These are phyloP conservation scores for Hemichromis elongatus DNA, from an alignment of 2,113 vertebrate genomes.

Conservation along the genomic window DNA sequence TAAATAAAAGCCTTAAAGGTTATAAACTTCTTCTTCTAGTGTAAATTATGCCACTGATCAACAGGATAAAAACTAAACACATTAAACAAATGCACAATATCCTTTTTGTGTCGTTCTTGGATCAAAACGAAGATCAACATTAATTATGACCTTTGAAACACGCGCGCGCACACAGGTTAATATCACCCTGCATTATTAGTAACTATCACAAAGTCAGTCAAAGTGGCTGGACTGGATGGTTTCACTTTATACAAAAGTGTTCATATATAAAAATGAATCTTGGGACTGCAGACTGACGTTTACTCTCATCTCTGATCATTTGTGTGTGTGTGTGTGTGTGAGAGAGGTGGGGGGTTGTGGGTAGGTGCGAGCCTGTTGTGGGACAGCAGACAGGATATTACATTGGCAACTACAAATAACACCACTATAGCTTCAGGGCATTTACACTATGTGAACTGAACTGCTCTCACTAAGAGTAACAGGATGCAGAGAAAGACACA, in stretches of 20 bases:
- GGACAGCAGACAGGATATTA: slow-evolving; percentile 52
- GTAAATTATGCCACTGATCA: not conserved
- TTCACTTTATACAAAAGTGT: not conserved
- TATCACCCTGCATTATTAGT: not conserved
- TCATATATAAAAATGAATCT: not conserved
- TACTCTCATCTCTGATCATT: not conserved
- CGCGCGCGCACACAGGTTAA: not conserved
- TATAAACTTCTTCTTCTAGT: not conserved
- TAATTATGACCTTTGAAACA: not conserved
- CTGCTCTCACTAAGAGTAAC: not conserved
- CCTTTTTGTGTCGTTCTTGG: too few relatives aligned
- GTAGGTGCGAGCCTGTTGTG: not conserved
- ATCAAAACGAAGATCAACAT: not conserved
- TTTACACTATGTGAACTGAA: slow-evolving; percentile 70
- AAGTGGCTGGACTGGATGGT: not conserved
- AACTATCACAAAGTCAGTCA: not conserved
- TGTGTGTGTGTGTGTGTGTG: not conserved
- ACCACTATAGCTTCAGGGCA: slow-evolving; percentile 76
- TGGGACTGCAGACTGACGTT: not conserved
- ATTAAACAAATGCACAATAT: not conserved
- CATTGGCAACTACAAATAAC: slow-evolving; percentile 37
- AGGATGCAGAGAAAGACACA: not conserved
- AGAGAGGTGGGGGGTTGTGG: not conserved
- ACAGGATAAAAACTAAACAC: not conserved
- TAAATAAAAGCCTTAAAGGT: not conserved